Base-by-base conservation (phyloP, 1,140 invertebrate species). In the Coelopa frigida region DNA sequence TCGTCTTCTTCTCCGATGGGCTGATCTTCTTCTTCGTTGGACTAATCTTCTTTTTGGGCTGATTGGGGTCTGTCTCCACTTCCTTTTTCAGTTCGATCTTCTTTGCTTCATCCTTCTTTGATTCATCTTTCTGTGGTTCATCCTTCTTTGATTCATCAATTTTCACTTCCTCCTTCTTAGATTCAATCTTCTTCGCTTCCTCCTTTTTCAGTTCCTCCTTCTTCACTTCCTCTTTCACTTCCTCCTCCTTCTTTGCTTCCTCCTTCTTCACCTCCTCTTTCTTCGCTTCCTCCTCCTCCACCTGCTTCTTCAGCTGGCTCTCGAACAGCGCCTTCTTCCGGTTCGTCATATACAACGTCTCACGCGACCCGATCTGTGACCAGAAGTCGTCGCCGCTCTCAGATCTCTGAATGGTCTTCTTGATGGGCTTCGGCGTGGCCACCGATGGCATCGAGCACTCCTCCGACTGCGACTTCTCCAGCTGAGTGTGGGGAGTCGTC, bases 371-470 rank as follows among this genome's bases (percentile, higher is more conserved):
- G 8, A 70, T 59, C 44, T 63, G 56, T 1, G 58, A 54, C 67
- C 67, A 70, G 48, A 70, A 70, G 51, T 70, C 67, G 29, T 68
- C 66, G 2, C 56, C 63, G 29, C 66, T 70, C 3, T 65, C 61
- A 4, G 63, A 67, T 45, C 65, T 65, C 21, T 60, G 50, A 4
- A 65, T 4, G 0, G 51, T 46, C 22, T 59, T 63, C 0, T 48
- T 29, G 5, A 63, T 66, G 22, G 58, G 52, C 5, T 63, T 64
- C 29, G 58, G 57, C 17, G 55, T 67, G 26, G 57, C 62, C 8
- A 59, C 27, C 33, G 20, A 21, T n/a, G n/a, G n/a, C n/a, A n/a
- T n/a, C n/a, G n/a, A n/a, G n/a, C n/a, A n/a, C n/a, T n/a, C n/a
- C n/a, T n/a, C n/a, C n/a, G n/a, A n/a, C n/a, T n/a, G n/a, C n/a